Evolutionary conservation across 2,888 invertebrate species (phyloP), one percentile per base, ranked within the genome.

Genomic region (Tribolium freemani): DNA sequence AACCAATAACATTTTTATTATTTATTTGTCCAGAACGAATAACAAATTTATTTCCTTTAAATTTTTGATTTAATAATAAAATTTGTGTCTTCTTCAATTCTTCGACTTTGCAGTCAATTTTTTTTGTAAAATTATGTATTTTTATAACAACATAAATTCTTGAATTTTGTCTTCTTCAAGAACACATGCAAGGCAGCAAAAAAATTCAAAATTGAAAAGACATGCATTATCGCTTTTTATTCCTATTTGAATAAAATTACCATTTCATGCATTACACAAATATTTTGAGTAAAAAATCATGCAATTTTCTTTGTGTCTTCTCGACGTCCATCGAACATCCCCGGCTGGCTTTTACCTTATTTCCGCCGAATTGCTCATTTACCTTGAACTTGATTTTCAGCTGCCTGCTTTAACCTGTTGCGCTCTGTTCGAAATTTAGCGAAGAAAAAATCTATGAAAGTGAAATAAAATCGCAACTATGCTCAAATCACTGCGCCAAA

Each of bases 301-400:
- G 38, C 38, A 38, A 38, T n/a, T 38, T 38, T 38, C 38, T 38
- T 38, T 38, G 1, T 38, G 5, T 26, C 38, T 38, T 38, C 38
- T 38, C n/a, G 38, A 38, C 8, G 38, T 38, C 38, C 38, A 38
- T 38, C 38, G 9, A 38, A 38, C 48, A 48, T 11, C 8, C 10
- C 6, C 13, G 16, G 11, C 8, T 61, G 51, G 45, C 26, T 10
- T 69, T 69, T 69, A 69, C 69, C 69, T 69, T 68, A 21, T 21
- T 26, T 71, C 46, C 53, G 69, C 31, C 67, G 73, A 78, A 81
- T 81, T 80, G 80, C 80, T 67, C 75, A 75, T 82, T 71, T 82
- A 83, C 83, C 83, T 84, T 84, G 83, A 83, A 83, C 83, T 83
- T 82, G 81, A 81, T 64, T 74, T 77, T 76, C 78, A 69, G 53